Conservation (phyloP, 2,888 invertebrate species). For the Aspidiotus rigidus region DNA sequence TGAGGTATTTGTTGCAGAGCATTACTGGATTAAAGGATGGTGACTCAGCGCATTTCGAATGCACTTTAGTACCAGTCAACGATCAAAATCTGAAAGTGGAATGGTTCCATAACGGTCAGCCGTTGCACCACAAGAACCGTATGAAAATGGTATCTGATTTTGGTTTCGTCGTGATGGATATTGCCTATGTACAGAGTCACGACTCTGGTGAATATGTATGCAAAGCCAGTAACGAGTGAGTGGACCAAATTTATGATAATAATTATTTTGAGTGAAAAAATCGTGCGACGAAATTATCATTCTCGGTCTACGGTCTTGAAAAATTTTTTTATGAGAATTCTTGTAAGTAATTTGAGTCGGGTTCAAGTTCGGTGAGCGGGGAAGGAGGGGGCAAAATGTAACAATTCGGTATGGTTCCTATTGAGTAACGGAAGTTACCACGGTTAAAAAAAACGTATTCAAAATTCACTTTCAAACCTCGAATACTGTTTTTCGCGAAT, state of each 20-base stretch:
- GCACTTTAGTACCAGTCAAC: slow-evolving; percentile 83
- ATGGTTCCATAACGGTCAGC: slow-evolving; percentile 92
- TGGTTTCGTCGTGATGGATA: slow-evolving; percentile 88
- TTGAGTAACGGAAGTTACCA: no score
- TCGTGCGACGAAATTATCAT: background rate
- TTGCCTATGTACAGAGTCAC: slow-evolving; percentile 85
- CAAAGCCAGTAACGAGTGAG: slow-evolving; percentile 71
- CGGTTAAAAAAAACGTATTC: background rate
- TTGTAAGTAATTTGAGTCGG: background rate
- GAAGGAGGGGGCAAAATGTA: background rate
- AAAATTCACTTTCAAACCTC: background rate
- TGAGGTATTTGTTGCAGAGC: slow-evolving; percentile 47
- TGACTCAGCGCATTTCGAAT: slow-evolving; percentile 90
- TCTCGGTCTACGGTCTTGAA: background rate
- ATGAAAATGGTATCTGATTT: slow-evolving; percentile 92
- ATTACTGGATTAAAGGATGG: slow-evolving; percentile 80
- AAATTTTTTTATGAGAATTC: background rate
- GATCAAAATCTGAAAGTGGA: slow-evolving; percentile 90
- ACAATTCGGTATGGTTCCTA: background rate
- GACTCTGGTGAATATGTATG: slow-evolving; percentile 91
- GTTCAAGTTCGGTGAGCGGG: background rate
- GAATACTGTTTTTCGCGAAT: background rate
- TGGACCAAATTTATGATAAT: slow-evolving; percentile 11
- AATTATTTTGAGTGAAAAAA: background rate
- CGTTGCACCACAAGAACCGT: slow-evolving; percentile 76